Base-by-base conservation (phyloP, 2,888 invertebrate genomes). In the Microplitis deprimator region DNA sequence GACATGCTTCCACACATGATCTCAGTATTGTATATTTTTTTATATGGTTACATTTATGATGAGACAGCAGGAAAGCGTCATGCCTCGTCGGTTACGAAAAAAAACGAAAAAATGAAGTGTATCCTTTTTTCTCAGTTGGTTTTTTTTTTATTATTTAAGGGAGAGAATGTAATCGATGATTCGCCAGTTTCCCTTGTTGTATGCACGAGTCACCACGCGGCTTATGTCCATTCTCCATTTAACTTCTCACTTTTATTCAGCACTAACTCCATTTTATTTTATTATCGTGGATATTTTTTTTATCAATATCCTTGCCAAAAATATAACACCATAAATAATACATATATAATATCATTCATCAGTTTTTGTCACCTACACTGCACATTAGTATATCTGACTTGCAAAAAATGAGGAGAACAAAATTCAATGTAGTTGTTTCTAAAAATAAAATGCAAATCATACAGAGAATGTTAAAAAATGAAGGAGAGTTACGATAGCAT, bases 401-500 rank as follows among this genome's bases (percentile, higher is more conserved):
- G 83, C 82, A 82, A 83, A 83, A 41, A 40, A 40, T 38, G 16
- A 7, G 7, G 17, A 8, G 70, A 74, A 76, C 38, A 71, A 67
- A 74, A 78, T 50, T 50, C 50, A 50, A 50, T 50, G 50, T 50
- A 50, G 76, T 81, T 79, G 79, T 79, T 80, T 76, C 59, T 73
- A 75, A 78, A 82, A 79, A 50, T 50, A 50, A 87, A 86, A 88
- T 87, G 88, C 88, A 88, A 88, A 88, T 88, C 87, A 88, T 85
- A 38, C 76, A 77, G 71, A 71, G 40, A 29, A 65, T 40, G 41
- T 29, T 10, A 17, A 71, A 74, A 74, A 60, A 74, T 59, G 67
- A 65, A 40, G 39, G 64, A 40, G 38, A 69, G 62, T 68, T 10
- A 62, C 38, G 61, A 10, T 16, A n/a, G 29, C 70, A 79, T 77